phyloP scores from a whole-genome alignment of 2,888 invertebrate genomes.

The Cerastis leucographa region DNA sequence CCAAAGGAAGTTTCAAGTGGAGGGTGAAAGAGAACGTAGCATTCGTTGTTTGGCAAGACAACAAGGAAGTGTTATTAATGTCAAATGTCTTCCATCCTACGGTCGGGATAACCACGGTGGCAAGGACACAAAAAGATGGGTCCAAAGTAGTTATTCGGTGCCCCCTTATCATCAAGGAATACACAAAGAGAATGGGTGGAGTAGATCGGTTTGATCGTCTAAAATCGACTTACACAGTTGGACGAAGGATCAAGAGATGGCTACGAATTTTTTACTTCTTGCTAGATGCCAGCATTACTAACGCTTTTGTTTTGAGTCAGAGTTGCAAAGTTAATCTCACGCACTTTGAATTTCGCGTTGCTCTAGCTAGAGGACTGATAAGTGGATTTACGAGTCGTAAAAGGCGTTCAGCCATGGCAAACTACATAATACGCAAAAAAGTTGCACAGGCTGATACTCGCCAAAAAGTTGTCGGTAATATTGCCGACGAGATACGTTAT shows the following conservation, averaged over 20 bases:
- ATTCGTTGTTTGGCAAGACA: constrained; percentile 24
- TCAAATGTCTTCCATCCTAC: constrained; percentile 18
- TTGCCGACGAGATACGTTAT: constrained; percentile 36
- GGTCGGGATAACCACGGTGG: constrained; percentile 22
- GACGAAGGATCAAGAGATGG: constrained; percentile 34
- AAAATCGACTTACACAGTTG: constrained; percentile 23
- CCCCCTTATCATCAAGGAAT: constrained; percentile 33
- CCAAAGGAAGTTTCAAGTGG: constrained; percentile 27
- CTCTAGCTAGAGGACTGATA: constrained; percentile 29
- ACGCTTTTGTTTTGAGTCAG: constrained; percentile 40
- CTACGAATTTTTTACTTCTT: constrained; percentile 51
- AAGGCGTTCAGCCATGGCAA: constrained; percentile 26
- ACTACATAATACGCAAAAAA: constrained; percentile 25
- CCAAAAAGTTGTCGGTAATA: constrained; percentile 33
- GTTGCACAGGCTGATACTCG: constrained; percentile 31
- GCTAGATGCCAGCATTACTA: constrained; percentile 50
- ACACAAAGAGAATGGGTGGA: constrained; percentile 33
- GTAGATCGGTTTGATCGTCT: constrained; percentile 47
- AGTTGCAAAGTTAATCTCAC: constrained; percentile 15
- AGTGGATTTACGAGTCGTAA: constrained; percentile 25
- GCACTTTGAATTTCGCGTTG: constrained; percentile 22
- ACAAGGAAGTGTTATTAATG: constrained; percentile 30
- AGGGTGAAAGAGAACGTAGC: constrained; percentile 29
- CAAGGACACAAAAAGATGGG: constrained; percentile 49
- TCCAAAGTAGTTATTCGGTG: constrained; percentile 27